Evolutionary conservation across 1,140 invertebrate genomes (phyloP), one percentile per base, ranked within the genome.

Genomic region (Yoshiicerus persimilis): DNA sequence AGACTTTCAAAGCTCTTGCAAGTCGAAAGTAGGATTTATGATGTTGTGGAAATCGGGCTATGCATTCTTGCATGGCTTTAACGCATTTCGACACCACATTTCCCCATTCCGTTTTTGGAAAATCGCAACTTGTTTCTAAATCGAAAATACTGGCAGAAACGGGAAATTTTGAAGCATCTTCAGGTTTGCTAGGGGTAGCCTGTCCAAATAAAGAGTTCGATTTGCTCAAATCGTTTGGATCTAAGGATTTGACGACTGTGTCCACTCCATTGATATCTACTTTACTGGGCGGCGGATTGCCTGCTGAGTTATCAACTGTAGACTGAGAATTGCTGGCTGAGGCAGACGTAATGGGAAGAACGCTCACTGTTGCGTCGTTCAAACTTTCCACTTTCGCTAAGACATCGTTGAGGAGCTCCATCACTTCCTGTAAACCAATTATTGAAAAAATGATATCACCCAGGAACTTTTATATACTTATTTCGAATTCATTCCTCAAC

Each of bases 21-120:
- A 99, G 92, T 88, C 97, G 94, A 92, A 98, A 98, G 34, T 97
- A 93, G 0, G 97, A 96, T 93, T 99, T 99, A 92, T 98, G 98
- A 93, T 99, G 97, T 90, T 97, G 96, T 0, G 96, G 95, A 93
- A 98, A 98, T 62, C 97, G 93, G 77, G 94, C 94, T 5, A 97
- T 94, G 92, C 97, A 98, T 89, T 97, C 94, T 93, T 97, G 96
- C 75, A 99, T 92, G 23, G 96, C 97, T 91, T 94, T 93, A 30
- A 97, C 91, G 92, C 97, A 98, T 23, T 93, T 91, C 41, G 91
- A 88, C 87, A 94, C 93, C 13, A 95, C 25, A 30, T 25, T 66
- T n/a, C 86, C 87, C 77, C 84, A 91, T 32, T 89, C 34, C 10
- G 75, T 80, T 27, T 88, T 32, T 80, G 62, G 27, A 77, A 91